Conservation (phyloP, 1,140 invertebrate genomes). For the Drosophila mauritiana region DNA sequence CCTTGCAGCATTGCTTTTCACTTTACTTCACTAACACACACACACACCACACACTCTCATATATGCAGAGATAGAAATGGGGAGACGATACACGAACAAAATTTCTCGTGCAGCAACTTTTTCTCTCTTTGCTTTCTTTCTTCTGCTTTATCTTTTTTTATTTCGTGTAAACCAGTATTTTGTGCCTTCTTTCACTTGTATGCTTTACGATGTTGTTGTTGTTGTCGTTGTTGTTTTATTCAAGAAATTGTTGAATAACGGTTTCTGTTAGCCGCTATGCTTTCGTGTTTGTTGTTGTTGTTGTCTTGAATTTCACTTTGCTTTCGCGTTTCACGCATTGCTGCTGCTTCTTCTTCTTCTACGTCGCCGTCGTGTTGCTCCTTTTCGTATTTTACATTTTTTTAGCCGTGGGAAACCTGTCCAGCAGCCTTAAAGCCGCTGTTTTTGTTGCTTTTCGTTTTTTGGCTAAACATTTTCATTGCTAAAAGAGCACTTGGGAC, state of each 20-base stretch:
- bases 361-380: slow-evolving; percentile 33
- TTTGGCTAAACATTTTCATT: slow-evolving; percentile 44
- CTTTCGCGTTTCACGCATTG: slow-evolving; percentile 65
- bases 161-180: slow-evolving; percentile 75
- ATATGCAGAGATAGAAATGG: slow-evolving; percentile 43
- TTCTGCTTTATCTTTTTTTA: slow-evolving; percentile 42
- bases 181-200: slow-evolving; percentile 79
- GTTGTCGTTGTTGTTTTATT: slow-evolving; percentile 30
- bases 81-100: slow-evolving; percentile 66
- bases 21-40: slow-evolving; percentile 54
- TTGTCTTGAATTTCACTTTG: slow-evolving; percentile 79
- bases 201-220: slow-evolving; percentile 27
- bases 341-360: slow-evolving; percentile 45
- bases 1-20: slow-evolving; percentile 76
- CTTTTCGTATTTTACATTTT: slow-evolving; percentile 13
- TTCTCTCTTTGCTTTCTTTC: slow-evolving; percentile 63
- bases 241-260: slow-evolving; percentile 80
- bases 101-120: slow-evolving; percentile 76
- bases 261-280: slow-evolving; percentile 62
- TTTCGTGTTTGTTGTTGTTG: slow-evolving; percentile 43
- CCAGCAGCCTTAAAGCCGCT: slow-evolving; percentile 54
- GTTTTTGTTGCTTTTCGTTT: slow-evolving; percentile 51
- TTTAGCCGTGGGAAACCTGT: slow-evolving; percentile 59
- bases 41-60: slow-evolving; percentile 39
- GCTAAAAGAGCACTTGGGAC: slow-evolving; percentile 28